Base-by-base conservation (phyloP, 2,113 vertebrate species). In the Odontesthes bonariensis region DNA sequence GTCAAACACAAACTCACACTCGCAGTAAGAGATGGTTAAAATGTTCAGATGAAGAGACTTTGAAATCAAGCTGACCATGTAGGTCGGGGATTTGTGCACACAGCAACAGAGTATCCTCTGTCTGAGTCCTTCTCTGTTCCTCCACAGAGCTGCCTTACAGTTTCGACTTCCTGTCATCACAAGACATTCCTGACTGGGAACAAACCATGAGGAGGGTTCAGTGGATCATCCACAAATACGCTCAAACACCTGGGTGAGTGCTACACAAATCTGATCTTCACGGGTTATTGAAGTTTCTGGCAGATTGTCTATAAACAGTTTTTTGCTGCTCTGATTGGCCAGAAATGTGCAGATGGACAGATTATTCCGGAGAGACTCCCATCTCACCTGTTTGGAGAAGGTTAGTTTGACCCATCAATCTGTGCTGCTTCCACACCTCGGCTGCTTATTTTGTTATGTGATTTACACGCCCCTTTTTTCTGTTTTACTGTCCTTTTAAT, bases 201-300 rank as follows among this genome's bases (percentile, higher is more conserved):
- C 93, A 97, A 81, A 91, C 96, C 44, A 93, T 96, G 93, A 96
- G 95, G 83, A 96, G 98, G 92, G 95, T 96, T 35, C 94, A 95
- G 81, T 99, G 98, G 98, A 96, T 99, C 84, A 96, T 99, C 82
- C 93, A 96, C 76, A 98, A 97, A 83, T 99, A 99, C 89, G 92
- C 93, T 22, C 92, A 94, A 14, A 93, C 95, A 71, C 94, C 88
- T 9, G 96, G 96, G 98, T 98, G 88, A 88, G 89, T 74, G 20
- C 55, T 17, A 38, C 22, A 42, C 42, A 33, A 22, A 27, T 51
- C 5, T 46, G 17, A 16, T 69, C 61, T 13, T 20, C 1, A 47
- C 49, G 11, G 31, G 57, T 51, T 64, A 4, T 32, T 5, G 3
- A 57, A 35, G 0, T 0, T 20, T 31, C 1, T 35, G 54, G 0